phyloP scores from a whole-genome alignment of 2,888 invertebrate species.

The Hemaris fuciformis region DNA sequence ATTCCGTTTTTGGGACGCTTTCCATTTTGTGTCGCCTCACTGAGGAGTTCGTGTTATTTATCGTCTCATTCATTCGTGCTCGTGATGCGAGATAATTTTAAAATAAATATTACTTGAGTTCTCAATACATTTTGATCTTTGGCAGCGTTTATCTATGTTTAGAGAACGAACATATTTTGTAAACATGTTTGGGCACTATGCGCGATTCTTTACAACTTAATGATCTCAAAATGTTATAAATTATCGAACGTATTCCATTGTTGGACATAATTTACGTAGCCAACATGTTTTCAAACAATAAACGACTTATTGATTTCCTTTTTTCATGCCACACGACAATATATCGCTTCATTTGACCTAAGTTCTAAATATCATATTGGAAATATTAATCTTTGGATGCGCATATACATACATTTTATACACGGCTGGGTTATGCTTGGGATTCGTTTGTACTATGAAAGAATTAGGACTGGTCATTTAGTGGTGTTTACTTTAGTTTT shows the following conservation, averaged over 20 bases:
- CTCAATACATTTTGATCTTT: too few species aligned
- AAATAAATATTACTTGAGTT: background rate
- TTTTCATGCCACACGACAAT: background rate
- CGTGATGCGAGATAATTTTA: background rate
- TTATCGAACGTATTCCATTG: background rate
- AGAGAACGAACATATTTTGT: too few species aligned
- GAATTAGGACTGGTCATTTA: too few species aligned
- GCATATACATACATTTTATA: too few species aligned
- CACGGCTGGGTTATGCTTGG: too few species aligned
- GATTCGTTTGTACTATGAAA: too few species aligned
- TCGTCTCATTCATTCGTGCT: background rate
- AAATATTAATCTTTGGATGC: background rate
- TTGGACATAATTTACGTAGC: background rate
- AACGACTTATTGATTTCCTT: background rate
- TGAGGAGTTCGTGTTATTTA: background rate
- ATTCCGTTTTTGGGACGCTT: constrained; percentile 29
- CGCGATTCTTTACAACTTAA: background rate
- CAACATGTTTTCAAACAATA: background rate
- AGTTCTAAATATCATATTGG: background rate
- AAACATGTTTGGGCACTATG: background rate
- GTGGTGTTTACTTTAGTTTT: too few species aligned
- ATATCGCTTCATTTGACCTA: background rate
- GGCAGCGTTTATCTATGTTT: background rate
- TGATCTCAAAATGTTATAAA: background rate
- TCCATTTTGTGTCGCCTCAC: background rate